Evolutionary conservation across 2,888 invertebrate species (phyloP).

Genomic region (Cephus runcator): DNA sequence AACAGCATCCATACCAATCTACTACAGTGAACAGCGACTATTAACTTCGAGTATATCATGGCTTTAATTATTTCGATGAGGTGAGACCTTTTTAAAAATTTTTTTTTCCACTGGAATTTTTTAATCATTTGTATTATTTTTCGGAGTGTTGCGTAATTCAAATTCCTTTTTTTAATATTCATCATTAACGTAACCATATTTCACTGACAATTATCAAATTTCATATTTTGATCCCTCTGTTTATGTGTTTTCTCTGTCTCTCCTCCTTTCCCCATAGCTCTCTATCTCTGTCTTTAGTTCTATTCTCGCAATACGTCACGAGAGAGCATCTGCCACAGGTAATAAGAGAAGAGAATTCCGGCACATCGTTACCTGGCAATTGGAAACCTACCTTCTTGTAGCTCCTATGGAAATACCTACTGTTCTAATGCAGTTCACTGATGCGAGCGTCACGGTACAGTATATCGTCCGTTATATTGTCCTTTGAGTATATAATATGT

Average conservation of each 20-base stretch:
- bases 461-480: not conserved
- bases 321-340: slow-evolving; percentile 35
- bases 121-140: not conserved
- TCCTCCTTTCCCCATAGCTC: not conserved
- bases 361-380: slow-evolving; percentile 46
- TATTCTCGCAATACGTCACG: slow-evolving; percentile 29
- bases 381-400: slow-evolving; percentile 22
- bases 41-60: not conserved
- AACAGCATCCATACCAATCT: not conserved
- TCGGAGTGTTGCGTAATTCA: not conserved
- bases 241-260: not conserved
- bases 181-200: not conserved
- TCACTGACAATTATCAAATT: slow-evolving; percentile 34
- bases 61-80: not conserved
- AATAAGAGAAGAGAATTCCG: not conserved
- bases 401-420: not conserved
- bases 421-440: not conserved
- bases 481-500: not conserved
- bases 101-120: not conserved
- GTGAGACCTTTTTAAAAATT: not conserved
- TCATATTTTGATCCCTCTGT: slow-evolving; percentile 18
- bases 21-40: not conserved
- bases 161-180: not conserved
- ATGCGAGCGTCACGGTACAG: not conserved
- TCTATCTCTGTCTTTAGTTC: not conserved